Evolutionary conservation across 2,888 invertebrate species (phyloP).

Genomic region (Anagyrus pseudococci): DNA sequence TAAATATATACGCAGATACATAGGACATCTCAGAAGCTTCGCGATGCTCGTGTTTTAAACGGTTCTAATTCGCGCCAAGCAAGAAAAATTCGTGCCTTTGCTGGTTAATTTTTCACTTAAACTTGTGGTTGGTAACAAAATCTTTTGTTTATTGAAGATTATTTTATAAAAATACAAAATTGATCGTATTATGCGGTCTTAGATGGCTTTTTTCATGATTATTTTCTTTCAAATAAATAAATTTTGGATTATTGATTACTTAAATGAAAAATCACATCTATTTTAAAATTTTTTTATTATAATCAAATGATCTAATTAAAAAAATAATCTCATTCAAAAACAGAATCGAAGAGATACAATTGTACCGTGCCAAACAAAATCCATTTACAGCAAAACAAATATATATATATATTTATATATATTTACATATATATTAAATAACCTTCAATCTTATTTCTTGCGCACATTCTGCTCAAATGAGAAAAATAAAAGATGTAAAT

Average conservation of each 20-base stretch:
- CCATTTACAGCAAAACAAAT: slow-evolving; percentile 29
- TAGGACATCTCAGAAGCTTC: slow-evolving; percentile 34
- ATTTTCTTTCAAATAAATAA: slow-evolving; percentile 11
- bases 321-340: slow-evolving; percentile 22
- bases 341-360: slow-evolving; percentile 22
- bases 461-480: slow-evolving; percentile 10
- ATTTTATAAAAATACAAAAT: slow-evolving; percentile 33
- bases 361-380: slow-evolving; percentile 23
- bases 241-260: background rate
- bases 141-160: slow-evolving; percentile 21
- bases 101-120: no score
- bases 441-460: slow-evolving; percentile 20
- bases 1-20: slow-evolving; percentile 28
- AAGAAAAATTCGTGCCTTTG: background rate
- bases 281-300: slow-evolving; percentile 35
- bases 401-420: slow-evolving; percentile 23
- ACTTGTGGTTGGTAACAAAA: slow-evolving; percentile 5
- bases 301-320: slow-evolving; percentile 24
- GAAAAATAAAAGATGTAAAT: slow-evolving; percentile 8
- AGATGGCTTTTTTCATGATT: background rate
- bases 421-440: slow-evolving; percentile 17
- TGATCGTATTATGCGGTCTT: slow-evolving; percentile 2
- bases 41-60: background rate
- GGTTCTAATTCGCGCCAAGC: background rate
- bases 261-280: slow-evolving; percentile 18